Percentiles rank a stretch among this genome's conserved stretches.
phyloP scores from a whole-genome alignment of 2,888 invertebrate species.

The Rhamphomyia laevipes region DNA sequence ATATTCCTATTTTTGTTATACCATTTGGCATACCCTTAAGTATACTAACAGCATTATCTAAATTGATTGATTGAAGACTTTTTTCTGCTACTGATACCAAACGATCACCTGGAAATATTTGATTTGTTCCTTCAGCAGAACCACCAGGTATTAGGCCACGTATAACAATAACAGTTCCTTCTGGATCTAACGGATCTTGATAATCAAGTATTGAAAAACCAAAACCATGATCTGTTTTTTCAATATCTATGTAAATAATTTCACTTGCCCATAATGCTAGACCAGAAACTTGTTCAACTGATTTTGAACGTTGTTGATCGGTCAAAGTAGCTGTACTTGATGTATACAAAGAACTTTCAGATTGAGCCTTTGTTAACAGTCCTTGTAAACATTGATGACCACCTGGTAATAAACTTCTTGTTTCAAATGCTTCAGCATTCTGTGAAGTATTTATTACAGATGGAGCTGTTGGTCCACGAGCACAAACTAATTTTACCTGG shows the following conservation, averaged over 20 bases:
- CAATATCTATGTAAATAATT: slow-evolving; percentile 79
- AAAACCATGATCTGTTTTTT: slow-evolving; percentile 90
- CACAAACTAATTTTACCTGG: slow-evolving; percentile 85
- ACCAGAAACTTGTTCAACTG: slow-evolving; percentile 87
- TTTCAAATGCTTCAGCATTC: slow-evolving; percentile 68
- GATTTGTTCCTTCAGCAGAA: slow-evolving; percentile 89
- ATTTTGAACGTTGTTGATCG: slow-evolving; percentile 72
- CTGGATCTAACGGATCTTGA: slow-evolving; percentile 92
- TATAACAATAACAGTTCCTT: slow-evolving; percentile 93
- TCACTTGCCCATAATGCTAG: slow-evolving; percentile 95
- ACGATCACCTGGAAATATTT: slow-evolving; percentile 91
- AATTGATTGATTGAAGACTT: slow-evolving; percentile 77
- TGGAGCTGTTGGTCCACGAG: slow-evolving; percentile 49
- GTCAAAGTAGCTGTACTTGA: slow-evolving; percentile 73
- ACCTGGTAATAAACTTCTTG: slow-evolving; percentile 71
- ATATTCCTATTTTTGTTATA: slow-evolving; percentile 80
- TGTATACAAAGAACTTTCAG: slow-evolving; percentile 84
- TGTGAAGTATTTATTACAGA: slow-evolving; percentile 67
- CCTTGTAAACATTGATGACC: slow-evolving; percentile 73
- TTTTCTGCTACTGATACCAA: slow-evolving; percentile 84
- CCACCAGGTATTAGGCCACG: slow-evolving; percentile 96
- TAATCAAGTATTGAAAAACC: slow-evolving; percentile 98
- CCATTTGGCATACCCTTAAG: slow-evolving; percentile 90
- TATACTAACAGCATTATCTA: slow-evolving; percentile 93
- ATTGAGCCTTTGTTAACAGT: slow-evolving; percentile 84